Percentiles rank a stretch among this genome's conserved stretches.
Conservation (phyloP, 2,888 invertebrate genomes). For the Drosophila paramelanica region DNA sequence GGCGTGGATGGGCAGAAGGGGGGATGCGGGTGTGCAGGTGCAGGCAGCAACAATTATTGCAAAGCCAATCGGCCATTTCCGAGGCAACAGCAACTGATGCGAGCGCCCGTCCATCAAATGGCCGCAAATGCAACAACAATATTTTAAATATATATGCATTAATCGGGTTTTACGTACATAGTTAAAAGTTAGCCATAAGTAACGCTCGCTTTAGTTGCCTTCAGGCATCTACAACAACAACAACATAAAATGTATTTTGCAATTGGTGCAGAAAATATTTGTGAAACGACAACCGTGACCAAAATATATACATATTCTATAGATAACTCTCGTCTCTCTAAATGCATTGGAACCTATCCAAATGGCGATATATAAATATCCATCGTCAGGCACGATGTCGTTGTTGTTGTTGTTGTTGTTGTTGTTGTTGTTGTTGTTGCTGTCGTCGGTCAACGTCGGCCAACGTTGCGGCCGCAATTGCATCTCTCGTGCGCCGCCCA, state of each 20-base stretch:
- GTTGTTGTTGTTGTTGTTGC: constrained; percentile 17
- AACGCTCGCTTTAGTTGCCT: constrained; percentile 6
- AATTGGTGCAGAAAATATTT: constrained; percentile 75
- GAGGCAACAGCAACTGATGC: constrained; percentile 35
- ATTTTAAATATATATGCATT: neutral
- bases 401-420: neutral
- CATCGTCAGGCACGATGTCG: constrained; percentile 63
- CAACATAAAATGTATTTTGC: constrained; percentile 11
- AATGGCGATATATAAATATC: constrained; percentile 84
- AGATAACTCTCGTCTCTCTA: constrained; percentile 77
- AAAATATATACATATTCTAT: constrained; percentile 75
- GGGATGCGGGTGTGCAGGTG: constrained; percentile 18
- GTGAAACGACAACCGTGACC: constrained; percentile 74
- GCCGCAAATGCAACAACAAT: constrained; percentile 24
- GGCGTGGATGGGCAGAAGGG: neutral
- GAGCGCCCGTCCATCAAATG: constrained; percentile 46
- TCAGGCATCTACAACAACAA: neutral
- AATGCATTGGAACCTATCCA: constrained; percentile 84
- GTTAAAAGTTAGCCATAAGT: constrained; percentile 5
- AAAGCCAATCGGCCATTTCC: constrained; percentile 78
- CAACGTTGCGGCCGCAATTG: constrained; percentile 56
- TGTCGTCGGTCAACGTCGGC: constrained; percentile 63
- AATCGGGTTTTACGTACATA: neutral
- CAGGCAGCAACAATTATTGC: constrained; percentile 80
- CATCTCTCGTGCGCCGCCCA: constrained; percentile 61